Evolutionary conservation across 2,113 vertebrate genomes (phyloP).

Genomic region (Calypte anna): DNA sequence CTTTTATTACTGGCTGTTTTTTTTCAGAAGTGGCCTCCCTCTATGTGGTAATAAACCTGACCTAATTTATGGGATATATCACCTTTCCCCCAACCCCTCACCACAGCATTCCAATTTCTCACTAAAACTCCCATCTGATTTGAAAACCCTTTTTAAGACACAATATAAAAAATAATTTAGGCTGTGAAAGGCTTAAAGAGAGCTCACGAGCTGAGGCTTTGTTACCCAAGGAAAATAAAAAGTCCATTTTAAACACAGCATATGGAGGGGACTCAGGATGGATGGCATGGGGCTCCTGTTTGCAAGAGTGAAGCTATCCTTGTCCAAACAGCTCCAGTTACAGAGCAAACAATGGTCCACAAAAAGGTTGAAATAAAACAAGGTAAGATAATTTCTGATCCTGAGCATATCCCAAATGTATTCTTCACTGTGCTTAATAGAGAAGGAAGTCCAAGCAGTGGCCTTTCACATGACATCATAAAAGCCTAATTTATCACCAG

Average conservation of each 20-base stretch:
- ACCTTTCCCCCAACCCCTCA: not conserved
- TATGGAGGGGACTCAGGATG: not conserved
- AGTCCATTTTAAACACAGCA: not conserved
- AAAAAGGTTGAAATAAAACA: conserved; percentile 69
- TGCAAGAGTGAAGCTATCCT: not conserved
- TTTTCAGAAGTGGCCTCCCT: not conserved
- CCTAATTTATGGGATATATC: not conserved
- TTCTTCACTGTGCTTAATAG: conserved; percentile 67
- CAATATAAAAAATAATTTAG: conserved; percentile 6
- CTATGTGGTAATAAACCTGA: not conserved
- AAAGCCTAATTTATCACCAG: conserved; percentile 93
- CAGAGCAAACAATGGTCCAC: not conserved
- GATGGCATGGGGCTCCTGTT: not conserved
- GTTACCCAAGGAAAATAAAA: not conserved
- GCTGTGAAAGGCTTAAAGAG: conserved; percentile 1
- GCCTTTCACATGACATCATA: conserved; percentile 94
- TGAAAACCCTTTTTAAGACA: conserved; percentile 19
- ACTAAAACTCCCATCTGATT: not conserved
- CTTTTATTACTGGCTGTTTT: not conserved
- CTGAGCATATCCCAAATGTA: conserved; percentile 63
- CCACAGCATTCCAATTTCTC: conserved; percentile 34
- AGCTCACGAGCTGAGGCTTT: not conserved
- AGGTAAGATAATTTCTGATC: conserved; percentile 32
- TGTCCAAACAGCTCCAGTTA: not conserved
- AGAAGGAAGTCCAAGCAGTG: conserved; percentile 84